Base-by-base conservation (phyloP, 2,888 invertebrate genomes). In the Lepidocyrtoides sp. region DNA sequence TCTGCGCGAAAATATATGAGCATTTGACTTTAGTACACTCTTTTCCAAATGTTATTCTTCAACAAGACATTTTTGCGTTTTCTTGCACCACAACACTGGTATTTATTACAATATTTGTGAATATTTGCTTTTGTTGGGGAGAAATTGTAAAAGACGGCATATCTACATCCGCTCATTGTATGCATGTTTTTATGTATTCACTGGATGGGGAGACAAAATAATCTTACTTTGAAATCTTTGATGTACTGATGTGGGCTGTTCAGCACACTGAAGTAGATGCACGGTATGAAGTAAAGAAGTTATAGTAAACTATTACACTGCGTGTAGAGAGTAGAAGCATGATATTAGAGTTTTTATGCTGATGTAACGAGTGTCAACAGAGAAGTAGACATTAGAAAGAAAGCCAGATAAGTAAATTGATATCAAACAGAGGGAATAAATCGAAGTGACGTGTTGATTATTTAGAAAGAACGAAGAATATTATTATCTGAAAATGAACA, bases 341-440 rank as follows among this genome's bases (percentile, higher is more conserved):
- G 4, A 36, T 36, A 36, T 36, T 4, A 4, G 36, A 36, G 7
- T 36, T 54, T 51, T 85, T 72, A 20, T 87, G 86, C 86, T 87
- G 86, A 87, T 79, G 86, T 87, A 87, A 87, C 86, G 86, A 79
- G 29, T 77, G 86, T 87, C 86, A 87, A 87, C 86, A 32, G 4
- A 32, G 36, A 57, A 10, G 20, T 2, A 26, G 60, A 41, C 10
- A 54, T 41, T 23, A 51, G 8, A 57, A 36, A 81, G 10, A 60
- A 57, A 7, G 26, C 12, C 5, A 44, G 29, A 32, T 60, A 26
- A 0, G 44, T 23, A 44, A 72, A 44, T 12, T 72, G 72, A 44
- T 72, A 44, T 41, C 41, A 17, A 44, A 20, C 63, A 14, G 7
- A 66, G 14, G 41, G 36, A 41, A 69, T 36, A 69, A 69, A 69